Evolutionary conservation across 2,113 vertebrate genomes (phyloP).

Genomic region (Porphyrio hochstetteri): DNA sequence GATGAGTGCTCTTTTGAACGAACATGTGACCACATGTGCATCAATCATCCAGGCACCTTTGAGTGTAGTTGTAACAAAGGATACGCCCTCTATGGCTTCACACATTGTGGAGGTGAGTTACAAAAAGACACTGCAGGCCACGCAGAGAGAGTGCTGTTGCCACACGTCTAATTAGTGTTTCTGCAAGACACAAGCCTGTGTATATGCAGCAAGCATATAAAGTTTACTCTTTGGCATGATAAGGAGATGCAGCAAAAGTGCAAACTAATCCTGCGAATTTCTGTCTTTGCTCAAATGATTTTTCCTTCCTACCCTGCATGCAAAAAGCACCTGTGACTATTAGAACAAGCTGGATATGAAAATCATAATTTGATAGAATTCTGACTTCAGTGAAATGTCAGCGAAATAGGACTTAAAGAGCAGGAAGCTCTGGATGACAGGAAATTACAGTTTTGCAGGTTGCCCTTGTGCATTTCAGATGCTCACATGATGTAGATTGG

Average conservation of each 20-base stretch:
- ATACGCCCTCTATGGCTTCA: conserved; percentile 91
- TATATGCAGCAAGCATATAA: accelerated
- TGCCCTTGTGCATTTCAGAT: not conserved
- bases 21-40: conserved; percentile 94
- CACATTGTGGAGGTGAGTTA: conserved; percentile 93
- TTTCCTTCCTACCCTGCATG: not conserved
- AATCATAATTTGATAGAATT: not conserved
- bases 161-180: not conserved
- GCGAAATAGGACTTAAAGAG: not conserved
- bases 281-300: not conserved
- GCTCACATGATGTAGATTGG: not conserved
- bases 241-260: not conserved
- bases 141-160: not conserved
- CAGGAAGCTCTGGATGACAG: not conserved
- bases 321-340: not conserved
- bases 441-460: not conserved
- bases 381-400: not conserved
- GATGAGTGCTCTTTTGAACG: conserved; percentile 97
- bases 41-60: conserved; percentile 92
- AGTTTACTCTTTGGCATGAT: not conserved
- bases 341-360: not conserved
- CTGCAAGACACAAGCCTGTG: not conserved
- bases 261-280: not conserved
- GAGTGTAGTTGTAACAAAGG: conserved; percentile 91
- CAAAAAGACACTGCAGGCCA: not conserved